Conservation (phyloP, 2,113 vertebrate genomes). For the Phylloscopus trochilus region DNA sequence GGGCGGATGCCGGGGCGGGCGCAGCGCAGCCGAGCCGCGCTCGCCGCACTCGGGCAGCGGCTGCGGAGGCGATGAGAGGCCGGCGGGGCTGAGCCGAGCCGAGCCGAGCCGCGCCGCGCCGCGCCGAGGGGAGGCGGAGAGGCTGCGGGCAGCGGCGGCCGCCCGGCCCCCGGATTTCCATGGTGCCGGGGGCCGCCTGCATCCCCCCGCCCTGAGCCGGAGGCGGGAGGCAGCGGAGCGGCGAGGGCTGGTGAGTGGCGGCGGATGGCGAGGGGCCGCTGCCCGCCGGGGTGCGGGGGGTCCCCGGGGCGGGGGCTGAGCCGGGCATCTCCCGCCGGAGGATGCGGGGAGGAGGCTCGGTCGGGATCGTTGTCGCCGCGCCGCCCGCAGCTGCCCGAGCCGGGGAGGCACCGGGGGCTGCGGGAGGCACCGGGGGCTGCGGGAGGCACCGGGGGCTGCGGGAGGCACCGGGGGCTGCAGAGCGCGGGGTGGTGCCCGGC, state of each 20-base stretch:
- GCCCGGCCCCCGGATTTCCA: slow-evolving; percentile 44
- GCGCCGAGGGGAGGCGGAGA: neutral
- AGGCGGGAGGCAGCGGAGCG: neutral
- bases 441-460: neutral
- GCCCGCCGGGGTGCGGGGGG: neutral
- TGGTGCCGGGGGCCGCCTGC: slow-evolving; percentile 40
- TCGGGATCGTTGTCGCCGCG: neutral
- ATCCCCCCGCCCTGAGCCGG: slow-evolving; percentile 36
- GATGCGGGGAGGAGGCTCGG: neutral
- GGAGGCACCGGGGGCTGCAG: neutral
- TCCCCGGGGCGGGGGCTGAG: neutral
- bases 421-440: neutral
- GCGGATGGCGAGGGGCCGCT: neutral
- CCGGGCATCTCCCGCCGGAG: neutral
- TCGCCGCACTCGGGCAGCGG: too few relatives aligned
- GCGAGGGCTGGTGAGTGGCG: slow-evolving; percentile 11
- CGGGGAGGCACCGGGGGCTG: neutral
- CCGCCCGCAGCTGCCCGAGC: neutral
- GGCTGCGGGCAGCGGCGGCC: slow-evolving; percentile 22
- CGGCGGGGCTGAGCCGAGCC: too few relatives aligned
- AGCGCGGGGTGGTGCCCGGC: neutral
- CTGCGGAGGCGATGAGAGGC: too few relatives aligned
- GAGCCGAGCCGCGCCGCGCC: too few relatives aligned
- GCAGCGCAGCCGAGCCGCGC: too few relatives aligned
- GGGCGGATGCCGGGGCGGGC: too few relatives aligned